phyloP scores from a whole-genome alignment of 1,140 invertebrate genomes.

The Batillaria attramentaria region DNA sequence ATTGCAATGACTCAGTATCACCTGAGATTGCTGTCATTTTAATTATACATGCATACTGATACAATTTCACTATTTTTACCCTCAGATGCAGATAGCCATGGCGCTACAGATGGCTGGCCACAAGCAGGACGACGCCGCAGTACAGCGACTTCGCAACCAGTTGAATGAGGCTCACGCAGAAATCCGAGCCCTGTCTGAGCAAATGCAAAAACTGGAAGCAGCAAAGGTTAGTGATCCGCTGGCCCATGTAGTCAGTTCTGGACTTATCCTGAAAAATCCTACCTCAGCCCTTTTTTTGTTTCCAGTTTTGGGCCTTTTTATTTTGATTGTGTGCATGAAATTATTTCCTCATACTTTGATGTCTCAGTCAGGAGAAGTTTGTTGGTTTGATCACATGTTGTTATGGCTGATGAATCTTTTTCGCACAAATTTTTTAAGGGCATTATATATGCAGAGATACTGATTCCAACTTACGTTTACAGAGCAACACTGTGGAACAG shows the following conservation, averaged over 20 bases:
- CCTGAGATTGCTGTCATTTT: too few relatives aligned
- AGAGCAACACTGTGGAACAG: not conserved
- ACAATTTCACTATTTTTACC: not conserved
- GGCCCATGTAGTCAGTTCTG: not conserved
- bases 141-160: conserved; percentile 14
- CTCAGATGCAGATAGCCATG: conserved; percentile 34
- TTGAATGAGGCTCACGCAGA: conserved; percentile 25
- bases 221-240: conserved; percentile 23
- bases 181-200: conserved; percentile 18
- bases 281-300: not conserved
- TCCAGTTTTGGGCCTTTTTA: not conserved
- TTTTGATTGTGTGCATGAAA: not conserved
- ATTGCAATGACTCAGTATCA: too few relatives aligned
- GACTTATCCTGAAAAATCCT: not conserved
- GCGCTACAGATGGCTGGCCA: conserved; percentile 15
- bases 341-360: too few relatives aligned
- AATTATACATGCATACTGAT: too few relatives aligned
- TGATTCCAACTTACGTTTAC: too few relatives aligned
- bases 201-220: conserved; percentile 28
- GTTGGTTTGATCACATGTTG: too few relatives aligned
- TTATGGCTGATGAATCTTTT: too few relatives aligned
- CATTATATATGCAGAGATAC: too few relatives aligned
- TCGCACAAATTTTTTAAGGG: too few relatives aligned
- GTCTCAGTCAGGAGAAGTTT: too few relatives aligned
- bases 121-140: conserved; percentile 1